Evolutionary conservation across 1,140 invertebrate species (phyloP), one percentile per base, ranked within the genome.

Genomic region (Diorhabda elongata): DNA sequence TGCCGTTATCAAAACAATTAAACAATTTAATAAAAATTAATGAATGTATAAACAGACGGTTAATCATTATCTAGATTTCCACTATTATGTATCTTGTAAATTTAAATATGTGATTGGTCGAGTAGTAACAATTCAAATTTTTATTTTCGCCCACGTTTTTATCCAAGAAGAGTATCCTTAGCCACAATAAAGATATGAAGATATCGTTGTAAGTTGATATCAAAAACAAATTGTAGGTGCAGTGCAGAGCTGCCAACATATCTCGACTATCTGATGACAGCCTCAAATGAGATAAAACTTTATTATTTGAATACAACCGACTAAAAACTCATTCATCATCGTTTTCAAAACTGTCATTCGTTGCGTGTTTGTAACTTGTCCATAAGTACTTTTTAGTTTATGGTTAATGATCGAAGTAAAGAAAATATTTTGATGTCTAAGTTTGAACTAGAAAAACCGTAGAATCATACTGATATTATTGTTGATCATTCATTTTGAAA

Each of bases 191-290:
- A 78, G 78, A 77, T 78, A 74, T 64, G 73, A 71, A 76, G 76
- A 78, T 77, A 76, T 68, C 72, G 69, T 73, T 26, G 77, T 78
- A 78, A 78, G 68, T 69, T 76, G 77, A 77, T 78, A 78, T 73
- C 67, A 26, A 73, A n/a, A 77, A 79, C 77, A 79, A 79, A 79
- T 79, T 77, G 76, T 78, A 78, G 75, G 74, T 74, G 75, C 76
- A 76, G 71, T 74, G 74, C 41, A 52, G 65, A 67, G 65, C 73
- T 76, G 75, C 75, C 73, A 75, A 74, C 74, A 74, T 76, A 70
- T 73, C 64, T 72, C 66, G 58, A 66, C 71, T 76, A 75, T 76
- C 76, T 76, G 75, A 76, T 76, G 75, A 67, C 66, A 68, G 62
- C 64, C 58, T 57, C 47, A 69, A 69, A 71, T 73, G 66, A 74